Base-by-base conservation (phyloP, 1,140 invertebrate genomes). In the Odontomachus brunneus region DNA sequence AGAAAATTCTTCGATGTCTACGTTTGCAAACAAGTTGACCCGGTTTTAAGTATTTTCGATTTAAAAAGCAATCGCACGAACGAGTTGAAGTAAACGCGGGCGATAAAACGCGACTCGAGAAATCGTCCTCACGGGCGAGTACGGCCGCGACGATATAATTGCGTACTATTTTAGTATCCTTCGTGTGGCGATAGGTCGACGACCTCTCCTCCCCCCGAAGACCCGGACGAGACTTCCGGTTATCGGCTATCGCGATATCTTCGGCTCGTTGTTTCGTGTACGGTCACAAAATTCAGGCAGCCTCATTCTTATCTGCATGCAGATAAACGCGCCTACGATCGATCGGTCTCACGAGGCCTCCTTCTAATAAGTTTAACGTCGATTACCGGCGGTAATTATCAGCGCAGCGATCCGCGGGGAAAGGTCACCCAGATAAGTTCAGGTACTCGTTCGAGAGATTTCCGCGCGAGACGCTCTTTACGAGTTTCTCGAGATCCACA, bases 181-280 rank as follows among this genome's bases (percentile, higher is more conserved):
- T 19, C 44, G 53, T 62, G 22, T 14, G 38, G 9, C 29, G 51
- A 19, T 22, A 26, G 75, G 65, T 85, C 65, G 62, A 53, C 55
- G 88, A 82, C 83, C 80, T 89, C 59, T 22, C 83, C 80, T 89
- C 53, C 19, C 53, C 19, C 3, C 72, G 49, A 85, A 67, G 29
- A 89, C 17, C 38, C 14, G 65, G n/a, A n/a, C 69, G 48, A 53
- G 53, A 85, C 65, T 87, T 89, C 88, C 88, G 85, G 83, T 87
- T 82, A 82, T 82, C 55, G 19, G 62, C 48, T 44, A 74, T 87
- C 51, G 59, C n/a, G 38, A 73, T 26, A 76, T 67, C 38, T 24
- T 3, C 38, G 24, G 7, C n/a, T 3, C 49, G 19, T 38, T 38
- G 44, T 69, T 83, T 76, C 29, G 29, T 57, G 22, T 19, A 0